phyloP scores from a whole-genome alignment of 2,113 vertebrate species.

The Zeus faber region DNA sequence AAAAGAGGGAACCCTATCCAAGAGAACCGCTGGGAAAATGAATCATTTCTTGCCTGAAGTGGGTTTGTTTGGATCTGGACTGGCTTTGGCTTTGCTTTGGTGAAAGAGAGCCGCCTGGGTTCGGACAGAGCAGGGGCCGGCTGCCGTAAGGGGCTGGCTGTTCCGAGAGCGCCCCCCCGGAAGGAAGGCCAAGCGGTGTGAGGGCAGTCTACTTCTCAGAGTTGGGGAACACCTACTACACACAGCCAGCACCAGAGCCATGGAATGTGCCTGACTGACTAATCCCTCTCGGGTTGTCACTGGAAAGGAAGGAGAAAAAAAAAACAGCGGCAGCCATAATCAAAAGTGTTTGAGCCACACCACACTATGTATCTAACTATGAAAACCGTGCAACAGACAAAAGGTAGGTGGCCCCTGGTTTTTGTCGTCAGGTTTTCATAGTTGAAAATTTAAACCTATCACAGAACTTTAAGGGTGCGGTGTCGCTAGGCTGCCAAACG shows the following conservation, averaged over 20 bases:
- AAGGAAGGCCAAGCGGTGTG: constrained; percentile 28
- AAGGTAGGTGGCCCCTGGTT: no score
- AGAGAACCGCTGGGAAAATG: constrained; percentile 8
- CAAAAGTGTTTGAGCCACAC: no score
- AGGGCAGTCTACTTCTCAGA: constrained; percentile 40
- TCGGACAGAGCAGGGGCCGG: constrained; percentile 28
- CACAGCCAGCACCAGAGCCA: constrained; percentile 40
- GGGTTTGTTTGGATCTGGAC: constrained; percentile 52
- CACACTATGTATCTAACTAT: no score
- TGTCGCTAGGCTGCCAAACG: no score
- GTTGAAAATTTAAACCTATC: no score
- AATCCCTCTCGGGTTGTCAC: constrained; percentile 27
- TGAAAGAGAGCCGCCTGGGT: constrained; percentile 50
- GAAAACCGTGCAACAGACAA: no score
- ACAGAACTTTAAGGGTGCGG: no score
- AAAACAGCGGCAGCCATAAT: no score
- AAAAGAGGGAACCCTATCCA: neutral
- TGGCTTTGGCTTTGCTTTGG: constrained; percentile 51
- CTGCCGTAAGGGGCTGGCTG: constrained; percentile 32
- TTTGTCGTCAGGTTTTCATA: no score
- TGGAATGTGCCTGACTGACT: constrained; percentile 33
- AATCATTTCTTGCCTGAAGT: constrained; percentile 57
- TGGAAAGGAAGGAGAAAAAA: constrained; percentile 47
- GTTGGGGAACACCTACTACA: constrained; percentile 19
- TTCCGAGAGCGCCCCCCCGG: constrained; percentile 19